These are phyloP conservation scores for Varanus komodoensis DNA, from an alignment of 2,113 vertebrate species.

Conservation along the genomic window DNA sequence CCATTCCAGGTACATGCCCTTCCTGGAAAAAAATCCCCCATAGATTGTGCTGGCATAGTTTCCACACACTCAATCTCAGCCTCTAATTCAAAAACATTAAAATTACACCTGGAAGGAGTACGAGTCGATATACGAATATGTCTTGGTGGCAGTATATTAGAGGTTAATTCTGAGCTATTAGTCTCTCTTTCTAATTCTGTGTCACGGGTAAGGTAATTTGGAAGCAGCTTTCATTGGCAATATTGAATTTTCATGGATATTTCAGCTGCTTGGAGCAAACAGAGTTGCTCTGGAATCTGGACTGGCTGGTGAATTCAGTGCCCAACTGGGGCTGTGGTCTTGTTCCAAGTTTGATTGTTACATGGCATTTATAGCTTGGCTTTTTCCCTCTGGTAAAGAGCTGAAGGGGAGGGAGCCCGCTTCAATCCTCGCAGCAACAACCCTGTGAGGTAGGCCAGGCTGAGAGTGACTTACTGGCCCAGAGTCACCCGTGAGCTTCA, in stretches of 20 bases:
- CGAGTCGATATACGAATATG: conserved; percentile 31
- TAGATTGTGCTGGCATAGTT: conserved; percentile 34
- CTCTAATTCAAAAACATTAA: neutral
- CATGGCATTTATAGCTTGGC: no score
- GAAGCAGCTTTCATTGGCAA: conserved; percentile 53
- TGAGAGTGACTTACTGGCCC: no score
- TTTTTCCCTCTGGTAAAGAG: no score
- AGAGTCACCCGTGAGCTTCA: no score
- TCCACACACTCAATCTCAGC: conserved; percentile 17
- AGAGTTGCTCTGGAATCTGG: conserved; percentile 16
- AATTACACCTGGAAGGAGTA: neutral
- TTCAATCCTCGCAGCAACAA: no score
- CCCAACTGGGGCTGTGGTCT: neutral
- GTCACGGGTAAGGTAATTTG: conserved; percentile 33
- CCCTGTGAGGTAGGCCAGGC: no score
- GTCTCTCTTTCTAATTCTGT: conserved; percentile 42
- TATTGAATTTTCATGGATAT: conserved; percentile 32
- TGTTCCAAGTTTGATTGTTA: neutral
- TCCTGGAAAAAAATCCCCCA: neutral
- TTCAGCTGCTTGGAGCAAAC: conserved; percentile 26
- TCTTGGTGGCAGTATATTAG: conserved; percentile 30
- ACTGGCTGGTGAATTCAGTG: neutral
- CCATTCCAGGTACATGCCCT: neutral
- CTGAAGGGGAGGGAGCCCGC: no score
- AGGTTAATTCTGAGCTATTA: conserved; percentile 46